Base-by-base conservation (phyloP, 2,797 vertebrate genomes). In the Molossus molossus region DNA sequence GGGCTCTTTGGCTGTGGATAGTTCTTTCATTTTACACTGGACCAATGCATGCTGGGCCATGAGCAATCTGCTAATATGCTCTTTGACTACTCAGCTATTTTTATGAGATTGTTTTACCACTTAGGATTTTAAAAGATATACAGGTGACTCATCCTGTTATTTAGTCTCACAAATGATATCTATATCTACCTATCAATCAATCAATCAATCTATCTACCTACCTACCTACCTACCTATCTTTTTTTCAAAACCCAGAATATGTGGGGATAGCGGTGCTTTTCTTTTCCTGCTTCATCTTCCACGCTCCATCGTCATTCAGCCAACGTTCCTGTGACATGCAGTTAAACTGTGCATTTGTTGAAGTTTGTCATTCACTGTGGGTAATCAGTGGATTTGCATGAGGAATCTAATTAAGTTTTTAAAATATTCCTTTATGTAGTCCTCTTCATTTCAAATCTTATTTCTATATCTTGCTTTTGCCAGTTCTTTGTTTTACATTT, bases 391-490 rank as follows among this genome's bases (percentile, higher is more conserved):
- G 23, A 83, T 87, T 96, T 87, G 27, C 58, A 67, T 48, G 80
- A 88, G 25, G n/a, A 95, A 90, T 87, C 18, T 70, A 73, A 27
- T 48, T 72, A 62, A 21, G n/a, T 37, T 73, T 91, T 80, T 23
- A 20, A 65, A 83, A 80, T 29, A 77, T 50, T 1, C 6, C 14
- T 95, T 69, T 88, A 27, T 37, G 9, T 67, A 9, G 17, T 90
- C 20, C 6, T 90, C 27, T 91, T 53, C 57, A 72, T 40, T 95
- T 83, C 17, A 89, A 95, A 40, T 87, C 58, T 9, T 84, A 64
- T 48, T 95, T 93, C 96, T 97, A 84, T 97, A 95, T 96, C 86
- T 97, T 81, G 4, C 37, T 84, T 77, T 97, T 96, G 89, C 75
- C 87, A 90, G 15, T 93, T 91, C 93, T 93, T 97, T 57, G 9